Conservation (phyloP, 2,888 invertebrate species). For the Megaustenia siamemsis region DNA sequence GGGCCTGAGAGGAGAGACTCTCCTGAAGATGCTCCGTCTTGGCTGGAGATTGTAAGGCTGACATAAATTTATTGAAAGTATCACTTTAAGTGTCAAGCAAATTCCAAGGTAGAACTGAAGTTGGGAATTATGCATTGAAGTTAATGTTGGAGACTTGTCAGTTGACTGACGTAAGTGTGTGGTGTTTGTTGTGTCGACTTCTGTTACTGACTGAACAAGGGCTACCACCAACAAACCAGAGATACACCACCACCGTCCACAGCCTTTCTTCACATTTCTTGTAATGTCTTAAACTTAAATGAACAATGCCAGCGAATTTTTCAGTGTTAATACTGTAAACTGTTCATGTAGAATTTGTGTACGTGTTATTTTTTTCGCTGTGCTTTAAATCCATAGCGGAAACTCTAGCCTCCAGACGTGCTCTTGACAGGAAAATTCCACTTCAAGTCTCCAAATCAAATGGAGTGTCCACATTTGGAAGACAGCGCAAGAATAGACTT, state of each 20-base stretch:
- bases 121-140: neutral
- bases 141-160: neutral
- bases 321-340: neutral
- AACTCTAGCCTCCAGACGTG: neutral
- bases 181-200: too few relatives aligned
- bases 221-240: too few relatives aligned
- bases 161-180: neutral
- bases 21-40: neutral
- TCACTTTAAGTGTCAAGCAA: neutral
- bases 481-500: slow-evolving; percentile 74
- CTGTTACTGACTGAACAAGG: too few relatives aligned
- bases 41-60: neutral
- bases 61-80: neutral
- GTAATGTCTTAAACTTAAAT: neutral
- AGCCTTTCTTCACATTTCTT: too few relatives aligned
- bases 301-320: neutral
- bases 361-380: neutral
- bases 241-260: too few relatives aligned
- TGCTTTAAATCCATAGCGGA: neutral
- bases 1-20: neutral
- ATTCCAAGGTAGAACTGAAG: neutral
- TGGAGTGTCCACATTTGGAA: slow-evolving; percentile 80
- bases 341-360: neutral
- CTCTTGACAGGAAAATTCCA: slow-evolving; percentile 6
- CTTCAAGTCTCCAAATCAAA: slow-evolving; percentile 54